These are phyloP conservation scores for Phycodurus eques DNA, from an alignment of 2,113 vertebrate genomes.

Conservation along the genomic window DNA sequence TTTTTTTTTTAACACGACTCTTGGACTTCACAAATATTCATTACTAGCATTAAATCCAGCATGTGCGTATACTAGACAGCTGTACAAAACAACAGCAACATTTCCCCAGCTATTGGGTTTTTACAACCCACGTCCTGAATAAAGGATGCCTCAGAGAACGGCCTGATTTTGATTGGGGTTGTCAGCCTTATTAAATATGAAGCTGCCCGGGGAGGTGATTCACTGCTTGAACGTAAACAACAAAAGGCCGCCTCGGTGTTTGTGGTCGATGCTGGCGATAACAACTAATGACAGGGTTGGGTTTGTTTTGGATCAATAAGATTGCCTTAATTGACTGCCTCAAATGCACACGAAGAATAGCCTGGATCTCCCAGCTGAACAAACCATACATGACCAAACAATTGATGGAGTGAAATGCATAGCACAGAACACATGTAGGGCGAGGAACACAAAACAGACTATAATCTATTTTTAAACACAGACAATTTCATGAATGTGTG, in stretches of 20 bases:
- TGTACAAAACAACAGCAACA: constrained; percentile 38
- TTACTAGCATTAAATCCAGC: constrained; percentile 31
- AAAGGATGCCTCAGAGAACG: neutral
- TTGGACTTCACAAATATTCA: constrained; percentile 14
- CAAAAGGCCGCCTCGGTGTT: constrained; percentile 3
- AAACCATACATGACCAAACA: constrained; percentile 28
- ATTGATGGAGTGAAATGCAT: constrained; percentile 45
- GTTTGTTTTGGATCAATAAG: constrained; percentile 44
- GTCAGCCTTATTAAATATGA: constrained; percentile 41
- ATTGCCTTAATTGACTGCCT: constrained; percentile 33
- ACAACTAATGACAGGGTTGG: constrained; percentile 29
- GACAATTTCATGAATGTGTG: constrained; percentile 8
- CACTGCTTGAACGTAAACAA: neutral
- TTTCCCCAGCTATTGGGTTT: constrained; percentile 9
- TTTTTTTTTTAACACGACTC: constrained; percentile 15
- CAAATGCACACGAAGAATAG: constrained; percentile 13
- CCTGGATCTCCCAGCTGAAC: constrained; percentile 43
- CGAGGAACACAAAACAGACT: constrained; percentile 37
- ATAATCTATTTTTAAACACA: constrained; percentile 46
- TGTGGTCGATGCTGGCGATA: constrained; percentile 31
- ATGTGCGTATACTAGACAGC: constrained; percentile 19
- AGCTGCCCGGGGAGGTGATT: neutral
- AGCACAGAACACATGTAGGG: constrained; percentile 23
- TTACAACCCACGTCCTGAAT: constrained; percentile 2
- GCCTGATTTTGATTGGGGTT: constrained; percentile 26